A percentile compares a stretch with the other conserved stretches of the same genome.
Conservation (phyloP, 1,140 invertebrate species). For the Sipha flava region DNA sequence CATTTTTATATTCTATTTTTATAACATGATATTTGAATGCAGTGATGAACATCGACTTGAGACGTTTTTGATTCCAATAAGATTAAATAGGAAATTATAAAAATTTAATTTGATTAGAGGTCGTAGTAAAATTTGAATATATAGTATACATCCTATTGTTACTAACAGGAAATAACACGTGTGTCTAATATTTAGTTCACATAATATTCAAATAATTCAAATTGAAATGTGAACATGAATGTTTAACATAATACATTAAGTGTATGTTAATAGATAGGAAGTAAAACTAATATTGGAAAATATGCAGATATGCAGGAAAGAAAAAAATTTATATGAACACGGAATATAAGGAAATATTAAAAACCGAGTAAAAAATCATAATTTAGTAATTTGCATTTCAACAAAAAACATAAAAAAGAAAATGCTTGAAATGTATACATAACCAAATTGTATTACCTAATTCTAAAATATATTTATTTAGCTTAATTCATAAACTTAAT, state of each 20-base stretch:
- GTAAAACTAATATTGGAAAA: background rate
- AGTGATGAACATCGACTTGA: background rate
- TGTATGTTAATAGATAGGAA: background rate
- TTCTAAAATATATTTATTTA: too few relatives aligned
- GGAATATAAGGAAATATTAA: too few relatives aligned
- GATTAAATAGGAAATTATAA: background rate
- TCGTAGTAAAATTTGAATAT: background rate
- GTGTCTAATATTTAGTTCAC: background rate
- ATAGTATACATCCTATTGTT: background rate
- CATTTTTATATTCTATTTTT: background rate
- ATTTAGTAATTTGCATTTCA: too few relatives aligned
- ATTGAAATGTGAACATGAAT: background rate
- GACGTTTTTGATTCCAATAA: background rate
- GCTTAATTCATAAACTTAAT: too few relatives aligned
- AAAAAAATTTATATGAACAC: too few relatives aligned
- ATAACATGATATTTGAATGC: background rate
- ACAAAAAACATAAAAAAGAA: too few relatives aligned
- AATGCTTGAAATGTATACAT: too few relatives aligned
- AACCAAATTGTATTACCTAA: too few relatives aligned
- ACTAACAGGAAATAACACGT: background rate
- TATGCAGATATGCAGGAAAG: background rate
- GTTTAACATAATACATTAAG: background rate
- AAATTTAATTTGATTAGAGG: background rate
- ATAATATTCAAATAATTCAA: background rate
- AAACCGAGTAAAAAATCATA: too few relatives aligned